Evolutionary conservation across 2,888 invertebrate species (phyloP), one percentile per base, ranked within the genome.

Genomic region (Trissolcus japonicus): DNA sequence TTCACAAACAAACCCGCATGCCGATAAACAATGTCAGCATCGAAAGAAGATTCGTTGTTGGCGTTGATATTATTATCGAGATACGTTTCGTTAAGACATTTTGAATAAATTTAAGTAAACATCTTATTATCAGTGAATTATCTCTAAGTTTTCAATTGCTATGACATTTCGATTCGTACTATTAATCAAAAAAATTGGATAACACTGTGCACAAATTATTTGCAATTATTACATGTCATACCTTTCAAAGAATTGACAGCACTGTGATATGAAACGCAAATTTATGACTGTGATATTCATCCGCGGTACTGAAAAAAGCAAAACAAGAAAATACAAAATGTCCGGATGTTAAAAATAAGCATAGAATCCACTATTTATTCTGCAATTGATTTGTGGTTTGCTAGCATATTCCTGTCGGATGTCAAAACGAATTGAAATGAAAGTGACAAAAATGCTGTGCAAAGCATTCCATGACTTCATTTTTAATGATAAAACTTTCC

Each of bases 261-360:
- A 59, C 53, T 68, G 59, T 59, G 53, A 63, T 63, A 75, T 57
- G 11, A n/a, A 63, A 55, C 41, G 51, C 41, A 74, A 75, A 75
- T 68, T 68, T 68, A 75, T 75, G 17, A 59, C 63, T 35, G 35
- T 11, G 35, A 35, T 35, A 9, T 35, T 9, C 35, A 35, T 35
- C 35, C 11, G 9, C 35, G 35, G 9, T 35, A 35, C 35, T 35
- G 35, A 9, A 35, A 35, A 35, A 63, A 75, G 25, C 25, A 4
- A 68, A 62, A 25, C 43, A 17, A 68, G 57, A 48, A 61, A 73
- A 69, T n/a, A 63, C 63, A 57, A 76, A 66, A 66, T 53, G 50
- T 71, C 61, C 46, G 19, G 43, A 71, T 66, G 66, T 71, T 71
- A 76, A 76, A 76, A 76, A 76, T 69, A 71, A 71, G 76, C 69